Evolutionary conservation across 2,888 invertebrate species (phyloP).

Genomic region (Escarpia spicata): DNA sequence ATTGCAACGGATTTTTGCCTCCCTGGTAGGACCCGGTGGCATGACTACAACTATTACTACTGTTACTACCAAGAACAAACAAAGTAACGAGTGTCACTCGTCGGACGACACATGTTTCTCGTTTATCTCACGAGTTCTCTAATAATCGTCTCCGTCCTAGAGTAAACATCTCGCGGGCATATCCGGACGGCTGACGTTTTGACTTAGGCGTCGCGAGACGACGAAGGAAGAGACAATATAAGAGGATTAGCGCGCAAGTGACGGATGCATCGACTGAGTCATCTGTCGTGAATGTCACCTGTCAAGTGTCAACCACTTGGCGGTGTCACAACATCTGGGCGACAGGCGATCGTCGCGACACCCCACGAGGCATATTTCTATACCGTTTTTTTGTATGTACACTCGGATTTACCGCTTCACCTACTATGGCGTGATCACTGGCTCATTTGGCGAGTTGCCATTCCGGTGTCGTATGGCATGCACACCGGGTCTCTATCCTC

Average conservation of each 20-base stretch:
- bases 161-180: neutral
- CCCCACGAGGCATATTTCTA: constrained; percentile 16
- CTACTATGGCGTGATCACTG: neutral
- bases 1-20: too few species aligned
- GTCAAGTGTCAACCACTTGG: constrained; percentile 16
- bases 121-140: neutral
- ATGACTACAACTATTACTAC: neutral
- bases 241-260: constrained; percentile 10
- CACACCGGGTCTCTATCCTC: neutral
- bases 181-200: neutral
- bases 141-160: neutral
- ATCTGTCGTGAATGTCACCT: constrained; percentile 13
- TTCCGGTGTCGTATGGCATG: neutral
- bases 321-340: constrained; percentile 16
- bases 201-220: neutral
- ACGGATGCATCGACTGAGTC: neutral
- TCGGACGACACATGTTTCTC: neutral
- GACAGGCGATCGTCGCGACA: constrained; percentile 3
- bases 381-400: neutral
- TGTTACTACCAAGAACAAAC: neutral
- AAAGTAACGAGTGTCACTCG: neutral
- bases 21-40: too few species aligned
- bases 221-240: neutral
- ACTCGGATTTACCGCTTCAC: neutral
- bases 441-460: neutral